Evolutionary conservation across 2,113 vertebrate genomes (phyloP).

Genomic region (Scomber colias): DNA sequence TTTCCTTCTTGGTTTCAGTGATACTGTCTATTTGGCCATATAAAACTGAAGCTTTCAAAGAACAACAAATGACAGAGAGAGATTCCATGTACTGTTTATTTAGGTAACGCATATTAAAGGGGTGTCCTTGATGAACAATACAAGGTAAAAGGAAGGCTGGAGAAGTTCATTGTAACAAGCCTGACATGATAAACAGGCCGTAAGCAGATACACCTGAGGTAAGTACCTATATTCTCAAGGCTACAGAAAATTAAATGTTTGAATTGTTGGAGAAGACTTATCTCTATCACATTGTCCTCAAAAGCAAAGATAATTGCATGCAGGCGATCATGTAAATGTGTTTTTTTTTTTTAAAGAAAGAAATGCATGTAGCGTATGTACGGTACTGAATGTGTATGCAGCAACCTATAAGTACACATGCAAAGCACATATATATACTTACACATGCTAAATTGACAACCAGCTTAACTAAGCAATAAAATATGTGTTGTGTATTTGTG

Average conservation of each 20-base stretch:
- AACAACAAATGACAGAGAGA: neutral
- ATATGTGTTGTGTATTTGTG: conserved; percentile 3
- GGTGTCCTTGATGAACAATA: conserved; percentile 24
- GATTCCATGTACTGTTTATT: neutral
- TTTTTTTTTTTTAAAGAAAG: conserved; percentile 11
- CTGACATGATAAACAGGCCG: conserved; percentile 21
- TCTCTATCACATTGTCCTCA: conserved; percentile 41
- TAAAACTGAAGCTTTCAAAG: conserved; percentile 7
- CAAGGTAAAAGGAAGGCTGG: neutral
- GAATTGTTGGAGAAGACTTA: conserved; percentile 27
- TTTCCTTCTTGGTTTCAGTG: neutral
- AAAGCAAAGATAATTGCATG: conserved; percentile 49
- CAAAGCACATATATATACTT: conserved; percentile 14
- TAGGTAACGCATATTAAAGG: neutral
- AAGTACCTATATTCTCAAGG: conserved; percentile 30
- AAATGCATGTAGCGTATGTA: neutral
- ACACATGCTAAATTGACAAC: conserved; percentile 1
- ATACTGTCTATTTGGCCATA: neutral
- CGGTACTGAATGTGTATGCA: neutral
- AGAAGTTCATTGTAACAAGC: conserved; percentile 2
- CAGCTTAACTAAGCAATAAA: conserved; percentile 11
- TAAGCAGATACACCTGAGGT: conserved; percentile 24
- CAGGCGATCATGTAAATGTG: conserved; percentile 13
- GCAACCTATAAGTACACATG: neutral
- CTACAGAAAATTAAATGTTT: conserved; percentile 26